Evolutionary conservation across 2,797 vertebrate genomes (phyloP).

Genomic region (Cyclopterus lumpus): DNA sequence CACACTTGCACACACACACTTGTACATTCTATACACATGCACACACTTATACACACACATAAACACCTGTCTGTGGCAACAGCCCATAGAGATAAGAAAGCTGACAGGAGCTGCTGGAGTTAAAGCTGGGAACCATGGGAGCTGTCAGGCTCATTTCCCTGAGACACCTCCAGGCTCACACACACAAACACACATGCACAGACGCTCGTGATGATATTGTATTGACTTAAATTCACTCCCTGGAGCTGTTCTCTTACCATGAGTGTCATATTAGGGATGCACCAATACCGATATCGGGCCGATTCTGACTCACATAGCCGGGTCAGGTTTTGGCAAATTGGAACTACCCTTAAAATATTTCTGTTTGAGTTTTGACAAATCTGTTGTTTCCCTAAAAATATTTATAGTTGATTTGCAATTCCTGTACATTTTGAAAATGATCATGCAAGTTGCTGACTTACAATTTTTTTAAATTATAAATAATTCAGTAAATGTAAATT

Average conservation of each 20-base stretch:
- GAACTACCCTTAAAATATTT: no score
- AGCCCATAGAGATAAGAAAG: constrained; percentile 68
- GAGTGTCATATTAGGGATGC: background rate
- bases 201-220: constrained; percentile 29
- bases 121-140: constrained; percentile 63
- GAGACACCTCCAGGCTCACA: constrained; percentile 57
- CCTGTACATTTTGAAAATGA: no score
- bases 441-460: background rate
- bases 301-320: background rate
- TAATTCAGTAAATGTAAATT: background rate
- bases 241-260: constrained; percentile 3
- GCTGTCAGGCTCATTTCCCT: constrained; percentile 68
- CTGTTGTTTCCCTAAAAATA: no score
- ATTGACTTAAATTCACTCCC: constrained; percentile 40
- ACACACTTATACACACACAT: no score
- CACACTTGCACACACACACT: constrained; percentile 6
- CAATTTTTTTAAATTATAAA: background rate
- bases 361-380: no score
- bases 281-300: background rate
- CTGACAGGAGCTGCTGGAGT: constrained; percentile 73
- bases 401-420: no score
- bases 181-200: constrained; percentile 13
- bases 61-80: constrained; percentile 71
- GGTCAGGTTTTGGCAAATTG: background rate
- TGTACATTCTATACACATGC: no score